phyloP scores from a whole-genome alignment of 1,140 invertebrate species.

The Drosophila tropicalis region DNA sequence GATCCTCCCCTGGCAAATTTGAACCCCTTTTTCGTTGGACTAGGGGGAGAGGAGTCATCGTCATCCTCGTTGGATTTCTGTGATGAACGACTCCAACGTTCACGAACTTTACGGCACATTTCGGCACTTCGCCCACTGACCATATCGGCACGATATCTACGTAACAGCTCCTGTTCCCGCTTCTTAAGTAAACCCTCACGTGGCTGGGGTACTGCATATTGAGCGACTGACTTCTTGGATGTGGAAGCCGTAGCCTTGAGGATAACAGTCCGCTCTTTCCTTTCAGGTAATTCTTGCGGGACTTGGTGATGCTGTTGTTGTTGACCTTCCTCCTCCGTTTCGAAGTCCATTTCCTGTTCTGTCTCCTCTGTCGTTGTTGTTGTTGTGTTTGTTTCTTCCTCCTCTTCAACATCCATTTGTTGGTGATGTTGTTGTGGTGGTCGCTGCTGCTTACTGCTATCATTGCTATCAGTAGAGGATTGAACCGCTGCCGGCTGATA shows the following conservation, averaged over 20 bases:
- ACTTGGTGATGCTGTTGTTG: background rate
- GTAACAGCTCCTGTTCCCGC: slow-evolving; percentile 50
- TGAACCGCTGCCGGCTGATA: slow-evolving; percentile 36
- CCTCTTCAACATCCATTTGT: background rate
- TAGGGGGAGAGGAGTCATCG: background rate
- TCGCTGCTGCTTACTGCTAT: slow-evolving; percentile 26
- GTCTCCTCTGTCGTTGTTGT: slow-evolving; percentile 1
- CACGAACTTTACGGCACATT: slow-evolving; percentile 48
- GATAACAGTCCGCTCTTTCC: background rate
- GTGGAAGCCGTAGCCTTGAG: background rate
- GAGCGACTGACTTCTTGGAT: background rate
- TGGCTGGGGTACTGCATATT: slow-evolving; percentile 4
- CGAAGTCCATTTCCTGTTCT: background rate
- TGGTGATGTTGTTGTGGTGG: slow-evolving; percentile 11
- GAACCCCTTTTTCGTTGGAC: background rate
- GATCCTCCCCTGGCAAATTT: background rate
- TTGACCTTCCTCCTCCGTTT: slow-evolving; percentile 3
- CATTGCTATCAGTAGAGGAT: slow-evolving; percentile 34
- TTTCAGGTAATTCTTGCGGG: background rate
- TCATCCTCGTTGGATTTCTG: slow-evolving; percentile 23
- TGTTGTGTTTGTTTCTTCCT: background rate
- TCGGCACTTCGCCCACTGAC: slow-evolving; percentile 46
- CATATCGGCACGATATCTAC: slow-evolving; percentile 50
- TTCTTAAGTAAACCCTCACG: slow-evolving; percentile 41
- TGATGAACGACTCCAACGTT: slow-evolving; percentile 42